Base-by-base conservation (phyloP, 2,113 vertebrate genomes). In the Myanophis thanlyinensis region DNA sequence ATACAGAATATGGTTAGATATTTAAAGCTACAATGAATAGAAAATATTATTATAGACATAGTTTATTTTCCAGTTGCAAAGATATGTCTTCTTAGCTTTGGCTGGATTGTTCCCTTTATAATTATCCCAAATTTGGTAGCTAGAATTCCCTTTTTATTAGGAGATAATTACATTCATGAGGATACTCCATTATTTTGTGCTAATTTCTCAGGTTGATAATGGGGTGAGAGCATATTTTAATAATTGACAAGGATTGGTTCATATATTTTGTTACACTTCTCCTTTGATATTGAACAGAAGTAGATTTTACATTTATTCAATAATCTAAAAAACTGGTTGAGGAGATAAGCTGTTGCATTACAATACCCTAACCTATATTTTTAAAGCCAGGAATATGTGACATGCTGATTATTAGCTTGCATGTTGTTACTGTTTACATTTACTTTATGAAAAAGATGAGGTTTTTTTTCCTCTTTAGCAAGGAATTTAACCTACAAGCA, bases 141-240 rank as follows among this genome's bases (percentile, higher is more conserved):
- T 62, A 44, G 25, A 20, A 27, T 48, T 67, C 30, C 62, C 23
- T 88, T 92, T 67, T 92, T 88, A 59, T 35, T 48, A 48, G 46
- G 18, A 88, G 25, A 51, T 51, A 73, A 92, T 80, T 88, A 92
- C 25, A 73, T 73, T 88, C 48, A 80, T 73, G 56, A 46, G 30
- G 59, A 67, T 88, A 27, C 59, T 35, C 35, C 52, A 86, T 53
- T 35, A 86, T 88, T 40, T 92, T 88, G 44, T 88, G 51, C 56
- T 92, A 59, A 92, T 88, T 92, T 88, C 86, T 59, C 59, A 44
- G 87, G 56, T 59, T 92, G 51, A 92, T 92, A 88, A 59, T 23
- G 87, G 73, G 86, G 48, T 92, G 48, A 92, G 91, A 92, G 91
- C 35, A 88, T 35, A 73, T 92, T 92, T 91, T 88, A 88, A 92